Base-by-base conservation (phyloP, 2,888 invertebrate species). In the Melieria picta region DNA sequence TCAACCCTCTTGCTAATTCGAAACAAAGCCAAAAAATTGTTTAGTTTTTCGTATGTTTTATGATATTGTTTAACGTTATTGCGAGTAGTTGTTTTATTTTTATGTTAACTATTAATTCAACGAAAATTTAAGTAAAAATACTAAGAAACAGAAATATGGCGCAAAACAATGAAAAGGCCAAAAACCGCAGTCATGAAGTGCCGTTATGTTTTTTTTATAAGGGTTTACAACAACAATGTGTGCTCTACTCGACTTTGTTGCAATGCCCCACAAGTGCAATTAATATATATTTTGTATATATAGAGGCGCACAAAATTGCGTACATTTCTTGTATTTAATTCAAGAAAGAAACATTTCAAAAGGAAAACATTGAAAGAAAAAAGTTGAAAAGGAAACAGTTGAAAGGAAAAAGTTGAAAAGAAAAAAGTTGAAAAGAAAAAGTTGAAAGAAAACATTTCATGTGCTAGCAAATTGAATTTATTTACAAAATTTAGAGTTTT, bases 11-110 rank as follows among this genome's bases (percentile, higher is more conserved):
- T 74, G 65, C 69, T 62, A 72, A 55, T 48, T 65, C 47, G 65
- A 71, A 74, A 71, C 62, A 69, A 69, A 71, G 63, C 71, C 71
- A 71, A 71, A 74, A 71, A 72, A 67, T 60, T 60, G 30, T n/a
- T 16, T 52, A 50, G 48, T 61, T 58, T 16, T 30, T 30, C 30
- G 30, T 30, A 30, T 30, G 30, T 30, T 30, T 30, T 30, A 30
- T 30, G 30, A 30, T 30, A 30, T 30, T 30, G 30, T 30, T 30
- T 30, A 3, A 30, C 30, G 30, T 30, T 30, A 30, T 30, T 30
- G 30, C 30, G 30, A 3, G 30, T 30, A 30, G 30, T 30, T 30
- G 30, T 30, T 30, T 30, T 30, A 30, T 30, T 30, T 30, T 1
- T 30, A 30, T 30, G 30, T 30, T 30, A 30, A 30, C 1, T 30